phyloP scores from a whole-genome alignment of 2,797 vertebrate species.

The Gallinago stenura region DNA sequence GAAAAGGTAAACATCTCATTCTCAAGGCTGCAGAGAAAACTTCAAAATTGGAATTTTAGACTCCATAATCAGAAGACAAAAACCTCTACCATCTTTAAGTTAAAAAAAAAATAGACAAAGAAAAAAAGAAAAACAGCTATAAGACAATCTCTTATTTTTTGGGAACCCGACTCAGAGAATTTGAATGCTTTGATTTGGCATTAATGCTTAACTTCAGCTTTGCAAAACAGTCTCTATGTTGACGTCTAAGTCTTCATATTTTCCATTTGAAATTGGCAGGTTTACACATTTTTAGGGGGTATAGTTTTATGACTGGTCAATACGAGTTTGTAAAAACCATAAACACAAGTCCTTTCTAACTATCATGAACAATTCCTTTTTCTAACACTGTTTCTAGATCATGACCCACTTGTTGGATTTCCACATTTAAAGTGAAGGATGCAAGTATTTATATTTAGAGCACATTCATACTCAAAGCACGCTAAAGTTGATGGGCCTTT shows the following conservation, averaged over 20 bases:
- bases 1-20: neutral
- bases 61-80: neutral
- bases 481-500: neutral
- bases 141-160: neutral
- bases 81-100: neutral
- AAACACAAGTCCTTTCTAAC: neutral
- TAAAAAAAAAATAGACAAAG: neutral
- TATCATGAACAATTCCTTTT: neutral
- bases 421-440: neutral
- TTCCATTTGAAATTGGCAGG: neutral
- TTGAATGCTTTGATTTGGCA: neutral
- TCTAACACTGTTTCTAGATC: neutral
- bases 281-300: neutral
- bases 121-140: neutral
- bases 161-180: neutral
- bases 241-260: neutral
- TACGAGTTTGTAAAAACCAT: neutral
- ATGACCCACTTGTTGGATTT: neutral
- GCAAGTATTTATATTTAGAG: neutral
- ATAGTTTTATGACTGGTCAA: neutral
- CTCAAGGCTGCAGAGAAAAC: neutral
- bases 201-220: neutral
- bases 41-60: neutral
- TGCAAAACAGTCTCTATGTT: neutral
- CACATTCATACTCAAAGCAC: neutral